Percentiles rank a stretch among this genome's conserved stretches.
Evolutionary conservation across 2,888 invertebrate genomes (phyloP).

Genomic region (Nymphalis urticae): DNA sequence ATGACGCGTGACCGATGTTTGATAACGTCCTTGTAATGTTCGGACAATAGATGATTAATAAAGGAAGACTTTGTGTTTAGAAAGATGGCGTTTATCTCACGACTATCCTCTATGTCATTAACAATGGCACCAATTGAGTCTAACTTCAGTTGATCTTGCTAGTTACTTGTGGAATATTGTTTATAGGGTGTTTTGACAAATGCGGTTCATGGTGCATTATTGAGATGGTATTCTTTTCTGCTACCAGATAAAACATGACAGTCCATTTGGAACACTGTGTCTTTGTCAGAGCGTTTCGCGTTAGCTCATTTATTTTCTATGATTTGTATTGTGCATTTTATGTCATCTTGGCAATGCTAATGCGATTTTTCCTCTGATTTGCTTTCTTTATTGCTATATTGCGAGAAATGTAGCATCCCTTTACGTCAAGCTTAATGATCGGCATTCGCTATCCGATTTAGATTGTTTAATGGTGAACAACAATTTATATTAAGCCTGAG

Average conservation of each 20-base stretch:
- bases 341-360: constrained; percentile 40
- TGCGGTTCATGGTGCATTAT: constrained; percentile 45
- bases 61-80: constrained; percentile 37
- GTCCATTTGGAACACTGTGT: constrained; percentile 56
- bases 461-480: constrained; percentile 26
- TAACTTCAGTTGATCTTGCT: constrained; percentile 10
- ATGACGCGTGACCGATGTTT: constrained; percentile 60
- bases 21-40: constrained; percentile 55
- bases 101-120: constrained; percentile 34
- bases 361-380: constrained; percentile 59
- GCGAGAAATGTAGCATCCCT: constrained; percentile 46
- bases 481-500: constrained; percentile 23
- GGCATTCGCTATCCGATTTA: constrained; percentile 25
- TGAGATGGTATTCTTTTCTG: constrained; percentile 59
- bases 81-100: constrained; percentile 43
- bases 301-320: constrained; percentile 69
- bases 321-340: constrained; percentile 56
- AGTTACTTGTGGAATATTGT: constrained; percentile 26
- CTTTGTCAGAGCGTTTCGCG: constrained; percentile 59
- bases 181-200: constrained; percentile 25
- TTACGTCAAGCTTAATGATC: constrained; percentile 38
- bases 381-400: constrained; percentile 37
- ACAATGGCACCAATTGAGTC: constrained; percentile 37
- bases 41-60: constrained; percentile 46
- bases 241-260: constrained; percentile 49